Conservation (phyloP, 2,797 vertebrate genomes). For the Clarias fuscus region DNA sequence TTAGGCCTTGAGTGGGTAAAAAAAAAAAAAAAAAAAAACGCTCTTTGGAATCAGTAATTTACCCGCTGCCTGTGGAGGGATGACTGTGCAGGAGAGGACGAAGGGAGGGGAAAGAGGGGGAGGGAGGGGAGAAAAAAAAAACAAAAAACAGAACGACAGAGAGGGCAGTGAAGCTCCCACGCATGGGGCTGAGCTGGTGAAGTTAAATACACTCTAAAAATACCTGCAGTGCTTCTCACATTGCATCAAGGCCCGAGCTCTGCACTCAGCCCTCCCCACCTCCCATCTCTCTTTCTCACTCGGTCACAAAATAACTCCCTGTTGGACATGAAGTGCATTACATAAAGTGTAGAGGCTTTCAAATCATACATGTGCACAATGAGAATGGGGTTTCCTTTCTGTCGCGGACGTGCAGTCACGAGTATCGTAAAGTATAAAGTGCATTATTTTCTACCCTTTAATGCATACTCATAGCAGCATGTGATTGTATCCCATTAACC, state of each 20-base stretch:
- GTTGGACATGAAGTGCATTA: constrained; percentile 4
- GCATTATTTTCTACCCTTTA: neutral
- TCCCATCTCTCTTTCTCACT: constrained; percentile 15
- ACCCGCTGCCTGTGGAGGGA: constrained; percentile 33
- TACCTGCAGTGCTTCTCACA: constrained; percentile 56
- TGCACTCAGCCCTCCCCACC: neutral
- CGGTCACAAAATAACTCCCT: neutral
- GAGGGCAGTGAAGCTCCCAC: constrained; percentile 38
- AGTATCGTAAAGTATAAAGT: neutral
- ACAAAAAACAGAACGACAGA: constrained; percentile 24
- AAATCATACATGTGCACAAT: neutral
- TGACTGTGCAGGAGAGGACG: constrained; percentile 25
- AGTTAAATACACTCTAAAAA: constrained; percentile 62
- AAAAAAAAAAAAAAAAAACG: constrained; percentile 10
- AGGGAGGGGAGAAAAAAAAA: constrained; percentile 1
- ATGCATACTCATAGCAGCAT: neutral
- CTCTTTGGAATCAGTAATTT: constrained; percentile 47
- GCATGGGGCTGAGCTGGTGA: constrained; percentile 46
- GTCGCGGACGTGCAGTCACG: neutral
- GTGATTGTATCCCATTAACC: neutral
- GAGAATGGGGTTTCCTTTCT: neutral
- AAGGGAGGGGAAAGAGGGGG: constrained; percentile 3
- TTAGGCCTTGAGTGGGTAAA: constrained; percentile 20
- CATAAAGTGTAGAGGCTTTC: neutral
- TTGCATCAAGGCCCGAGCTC: constrained; percentile 41